These are phyloP conservation scores for Delichon dasypus DNA, from an alignment of 2,797 vertebrate genomes.

Conservation along the genomic window DNA sequence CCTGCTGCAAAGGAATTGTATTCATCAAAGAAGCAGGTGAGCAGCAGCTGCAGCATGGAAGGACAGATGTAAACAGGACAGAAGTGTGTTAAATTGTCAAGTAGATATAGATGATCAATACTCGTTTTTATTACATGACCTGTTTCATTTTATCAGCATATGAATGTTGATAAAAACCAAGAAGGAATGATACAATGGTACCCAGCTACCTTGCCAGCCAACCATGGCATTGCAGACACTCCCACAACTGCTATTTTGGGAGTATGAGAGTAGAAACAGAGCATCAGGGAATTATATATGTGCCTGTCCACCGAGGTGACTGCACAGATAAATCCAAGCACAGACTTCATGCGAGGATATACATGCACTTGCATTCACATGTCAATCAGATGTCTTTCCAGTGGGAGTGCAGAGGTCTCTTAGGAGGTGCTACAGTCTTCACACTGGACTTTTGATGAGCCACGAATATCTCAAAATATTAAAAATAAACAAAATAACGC, in stretches of 20 bases:
- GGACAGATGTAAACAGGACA: neutral
- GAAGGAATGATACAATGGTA: neutral
- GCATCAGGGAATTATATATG: neutral
- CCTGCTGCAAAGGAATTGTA: neutral
- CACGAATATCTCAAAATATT: neutral
- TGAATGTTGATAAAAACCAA: neutral
- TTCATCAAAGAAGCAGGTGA: neutral
- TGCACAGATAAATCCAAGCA: neutral
- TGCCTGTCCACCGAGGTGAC: neutral
- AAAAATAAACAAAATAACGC: neutral
- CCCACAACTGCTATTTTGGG: neutral
- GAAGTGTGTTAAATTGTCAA: neutral
- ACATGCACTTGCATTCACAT: accelerated
- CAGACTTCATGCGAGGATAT: neutral
- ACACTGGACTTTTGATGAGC: neutral
- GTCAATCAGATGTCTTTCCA: neutral
- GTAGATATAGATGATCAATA: neutral
- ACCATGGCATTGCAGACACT: neutral
- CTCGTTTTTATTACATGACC: neutral
- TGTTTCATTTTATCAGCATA: neutral
- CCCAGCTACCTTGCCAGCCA: neutral
- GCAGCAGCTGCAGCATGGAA: neutral
- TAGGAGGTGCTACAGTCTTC: neutral
- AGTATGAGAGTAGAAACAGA: neutral
- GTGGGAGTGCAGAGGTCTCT: neutral